Conservation (phyloP, 2,888 invertebrate species). For the Papilio elwesi region DNA sequence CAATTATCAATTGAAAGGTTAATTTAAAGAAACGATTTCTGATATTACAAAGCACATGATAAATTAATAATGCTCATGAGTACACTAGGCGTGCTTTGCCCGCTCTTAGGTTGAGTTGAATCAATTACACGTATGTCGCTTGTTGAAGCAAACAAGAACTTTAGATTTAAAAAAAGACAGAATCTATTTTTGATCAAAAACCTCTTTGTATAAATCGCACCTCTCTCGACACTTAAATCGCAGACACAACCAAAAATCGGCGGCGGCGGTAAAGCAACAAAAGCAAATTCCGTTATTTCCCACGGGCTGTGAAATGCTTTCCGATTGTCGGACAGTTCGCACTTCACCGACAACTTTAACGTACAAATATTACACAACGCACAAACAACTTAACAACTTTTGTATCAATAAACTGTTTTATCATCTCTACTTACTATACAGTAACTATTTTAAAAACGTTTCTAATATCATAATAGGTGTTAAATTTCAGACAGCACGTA, state of each 20-base stretch:
- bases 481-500: too few relatives aligned
- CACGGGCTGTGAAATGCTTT: slow-evolving; percentile 72
- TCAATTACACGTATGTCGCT: too few relatives aligned
- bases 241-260: slow-evolving; percentile 56
- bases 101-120: too few relatives aligned
- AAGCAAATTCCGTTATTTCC: slow-evolving; percentile 76
- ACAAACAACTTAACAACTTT: slow-evolving; percentile 6
- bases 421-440: neutral
- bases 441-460: neutral
- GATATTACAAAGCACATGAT: too few relatives aligned
- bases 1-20: too few relatives aligned
- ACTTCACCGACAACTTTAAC: slow-evolving; percentile 45
- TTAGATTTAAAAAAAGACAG: too few relatives aligned
- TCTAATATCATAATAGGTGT: too few relatives aligned
- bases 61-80: too few relatives aligned
- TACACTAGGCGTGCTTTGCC: too few relatives aligned
- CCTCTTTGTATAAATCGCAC: neutral
- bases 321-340: slow-evolving; percentile 52
- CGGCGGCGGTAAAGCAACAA: slow-evolving; percentile 70
- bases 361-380: slow-evolving; percentile 23
- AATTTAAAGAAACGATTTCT: too few relatives aligned
- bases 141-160: too few relatives aligned
- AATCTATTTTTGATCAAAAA: too few relatives aligned
- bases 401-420: slow-evolving; percentile 14
- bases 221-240: slow-evolving; percentile 44